phyloP scores from a whole-genome alignment of 2,888 invertebrate genomes.

The Holacanthella duospinosa region DNA sequence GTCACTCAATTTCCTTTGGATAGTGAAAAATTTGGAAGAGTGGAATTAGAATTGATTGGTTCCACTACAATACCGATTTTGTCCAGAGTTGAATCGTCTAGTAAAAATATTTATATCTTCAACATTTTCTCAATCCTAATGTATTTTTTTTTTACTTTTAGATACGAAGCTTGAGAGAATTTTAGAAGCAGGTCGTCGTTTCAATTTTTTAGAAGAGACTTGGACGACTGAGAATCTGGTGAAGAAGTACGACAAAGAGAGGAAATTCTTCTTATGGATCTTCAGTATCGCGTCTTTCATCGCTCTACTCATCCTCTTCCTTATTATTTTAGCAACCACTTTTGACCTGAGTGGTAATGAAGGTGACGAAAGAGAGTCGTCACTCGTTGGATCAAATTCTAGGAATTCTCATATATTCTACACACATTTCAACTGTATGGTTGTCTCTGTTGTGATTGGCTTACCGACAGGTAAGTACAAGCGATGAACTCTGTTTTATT shows the following conservation, averaged over 20 bases:
- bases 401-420: background rate
- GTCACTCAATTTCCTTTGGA: too few species aligned
- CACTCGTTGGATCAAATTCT: background rate
- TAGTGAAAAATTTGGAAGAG: too few species aligned
- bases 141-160: too few species aligned
- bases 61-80: too few species aligned
- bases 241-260: background rate
- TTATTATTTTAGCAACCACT: background rate
- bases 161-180: background rate
- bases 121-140: too few species aligned
- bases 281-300: background rate
- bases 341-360: background rate
- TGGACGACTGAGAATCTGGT: background rate
- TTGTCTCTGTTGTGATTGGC: background rate
- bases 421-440: slow-evolving; percentile 4
- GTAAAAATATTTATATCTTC: too few species aligned
- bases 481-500: background rate
- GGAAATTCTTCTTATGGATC: background rate
- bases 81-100: too few species aligned
- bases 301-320: background rate
- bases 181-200: background rate
- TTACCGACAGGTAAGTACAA: background rate
- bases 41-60: too few species aligned
- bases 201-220: background rate
- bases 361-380: background rate